A percentile compares a stretch with the other conserved stretches of the same genome.
Conservation (phyloP, 2,888 invertebrate genomes). For the Mesorhabditis sp. region DNA sequence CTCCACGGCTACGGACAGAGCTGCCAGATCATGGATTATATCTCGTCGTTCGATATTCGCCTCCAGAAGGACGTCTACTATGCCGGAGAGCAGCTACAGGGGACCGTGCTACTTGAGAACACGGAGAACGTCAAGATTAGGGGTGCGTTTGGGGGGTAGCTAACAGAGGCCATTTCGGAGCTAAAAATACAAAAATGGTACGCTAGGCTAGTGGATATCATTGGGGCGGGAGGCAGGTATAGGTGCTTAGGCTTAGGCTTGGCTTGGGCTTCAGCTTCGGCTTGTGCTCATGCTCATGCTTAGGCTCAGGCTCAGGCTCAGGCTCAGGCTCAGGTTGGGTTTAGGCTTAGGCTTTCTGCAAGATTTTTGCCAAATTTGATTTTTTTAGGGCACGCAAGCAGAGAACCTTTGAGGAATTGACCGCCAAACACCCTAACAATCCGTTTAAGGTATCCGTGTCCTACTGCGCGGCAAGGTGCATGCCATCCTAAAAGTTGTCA, state of each 20-base stretch:
- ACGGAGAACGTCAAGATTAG: conserved; percentile 74
- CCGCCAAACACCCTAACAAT: neutral
- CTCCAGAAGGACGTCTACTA: conserved; percentile 73
- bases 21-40: conserved; percentile 69
- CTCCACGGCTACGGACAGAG: conserved; percentile 21
- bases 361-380: too few relatives aligned
- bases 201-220: too few relatives aligned
- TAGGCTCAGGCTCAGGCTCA: too few relatives aligned
- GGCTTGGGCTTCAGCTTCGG: too few relatives aligned
- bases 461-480: conserved; percentile 73
- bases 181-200: too few relatives aligned
- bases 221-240: too few relatives aligned
- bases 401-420: conserved; percentile 43
- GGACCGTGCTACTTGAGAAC: conserved; percentile 71
- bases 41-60: conserved; percentile 74
- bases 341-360: too few relatives aligned
- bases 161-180: too few relatives aligned
- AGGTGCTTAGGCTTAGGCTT: too few relatives aligned
- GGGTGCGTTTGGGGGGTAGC: conserved; percentile 62
- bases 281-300: too few relatives aligned
- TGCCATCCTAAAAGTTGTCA: conserved; percentile 74
- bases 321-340: too few relatives aligned
- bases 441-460: conserved; percentile 65
- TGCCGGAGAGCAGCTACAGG: conserved; percentile 71
- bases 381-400: too few relatives aligned